Base-by-base conservation (phyloP, 2,888 invertebrate genomes). In the Limnephilus lunatus region DNA sequence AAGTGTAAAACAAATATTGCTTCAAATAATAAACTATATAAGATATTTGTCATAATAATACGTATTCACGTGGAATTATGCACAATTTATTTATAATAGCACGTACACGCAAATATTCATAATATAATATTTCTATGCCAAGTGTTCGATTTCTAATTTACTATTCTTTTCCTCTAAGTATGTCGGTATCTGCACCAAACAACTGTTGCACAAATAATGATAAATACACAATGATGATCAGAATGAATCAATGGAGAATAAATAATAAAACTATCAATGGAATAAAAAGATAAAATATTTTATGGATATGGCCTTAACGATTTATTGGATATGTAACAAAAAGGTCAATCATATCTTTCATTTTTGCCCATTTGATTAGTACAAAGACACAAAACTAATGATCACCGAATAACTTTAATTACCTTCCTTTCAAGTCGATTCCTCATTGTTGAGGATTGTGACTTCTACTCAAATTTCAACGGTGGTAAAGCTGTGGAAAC, bases 151-250 rank as follows among this genome's bases (percentile, higher is more conserved):
- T 82, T 82, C 82, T 82, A 82, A 31, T 82, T n/a, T 14, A 82
- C 30, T 82, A 82, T 82, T 82, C 19, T 68, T 25, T 15, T 68
- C 31, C 44, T 44, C 12, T 30, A 82, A 82, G 82, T 82, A 14
- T 82, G 82, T 15, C 82, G 82, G 14, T 14, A 31, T 30, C 82
- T 31, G 14, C 82, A 82, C 82, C 30, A 30, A 82, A 82, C 82
- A 82, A 82, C 82, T 82, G 82, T 32, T 82, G 82, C 82, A 82
- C 30, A 82, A 31, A 82, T 82, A 15, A 30, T 82, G 14, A 82
- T 82, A 68, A 68, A 68, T 68, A 68, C 53, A 25, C 53, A 68
- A 25, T 68, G 53, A 68, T 68, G 25, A 68, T 68, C 53, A 25
- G 25, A 68, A 68, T 68, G 53, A 2, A 25, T 68, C 53, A 68